Percentiles rank a stretch among this genome's conserved stretches.
Evolutionary conservation across 2,113 vertebrate species (phyloP).

Genomic region (Calonectris borealis): DNA sequence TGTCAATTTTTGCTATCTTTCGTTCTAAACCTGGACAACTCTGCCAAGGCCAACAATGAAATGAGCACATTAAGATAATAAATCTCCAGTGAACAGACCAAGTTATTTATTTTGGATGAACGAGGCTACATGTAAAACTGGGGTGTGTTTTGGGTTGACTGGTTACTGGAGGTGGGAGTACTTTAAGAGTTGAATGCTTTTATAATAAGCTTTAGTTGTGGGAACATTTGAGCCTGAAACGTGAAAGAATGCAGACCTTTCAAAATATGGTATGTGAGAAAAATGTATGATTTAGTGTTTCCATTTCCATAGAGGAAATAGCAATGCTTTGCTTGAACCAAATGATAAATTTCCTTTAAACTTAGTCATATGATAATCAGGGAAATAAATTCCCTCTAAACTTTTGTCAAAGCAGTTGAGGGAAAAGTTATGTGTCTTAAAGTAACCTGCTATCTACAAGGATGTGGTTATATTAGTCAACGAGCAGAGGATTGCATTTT

Average conservation of each 20-base stretch:
- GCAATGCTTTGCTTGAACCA: slow-evolving; percentile 23
- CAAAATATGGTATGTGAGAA: slow-evolving; percentile 34
- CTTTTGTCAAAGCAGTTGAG: not conserved
- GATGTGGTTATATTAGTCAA: not conserved
- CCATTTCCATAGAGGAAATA: slow-evolving; percentile 53
- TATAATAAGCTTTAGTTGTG: slow-evolving; percentile 29
- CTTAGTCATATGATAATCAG: not conserved
- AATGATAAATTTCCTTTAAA: slow-evolving; percentile 42
- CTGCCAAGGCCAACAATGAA: slow-evolving; percentile 41
- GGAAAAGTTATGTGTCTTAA: not conserved
- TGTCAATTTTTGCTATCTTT: not conserved
- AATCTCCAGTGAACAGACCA: not conserved
- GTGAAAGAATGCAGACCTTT: slow-evolving; percentile 56
- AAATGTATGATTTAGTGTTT: slow-evolving; percentile 61
- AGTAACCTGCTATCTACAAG: not conserved
- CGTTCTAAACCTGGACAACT: not conserved
- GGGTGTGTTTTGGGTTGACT: not conserved
- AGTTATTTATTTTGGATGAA: slow-evolving; percentile 49
- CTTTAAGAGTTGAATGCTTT: not conserved
- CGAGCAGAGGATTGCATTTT: not conserved
- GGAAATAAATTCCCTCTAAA: slow-evolving; percentile 7
- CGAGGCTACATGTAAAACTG: not conserved
- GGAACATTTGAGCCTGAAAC: slow-evolving; percentile 39
- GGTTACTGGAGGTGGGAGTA: slow-evolving; percentile 2
- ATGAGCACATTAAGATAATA: slow-evolving; percentile 16